Evolutionary conservation across 2,797 vertebrate genomes (phyloP), one percentile per base, ranked within the genome.

Genomic region (Phyllotis vaccarum): DNA sequence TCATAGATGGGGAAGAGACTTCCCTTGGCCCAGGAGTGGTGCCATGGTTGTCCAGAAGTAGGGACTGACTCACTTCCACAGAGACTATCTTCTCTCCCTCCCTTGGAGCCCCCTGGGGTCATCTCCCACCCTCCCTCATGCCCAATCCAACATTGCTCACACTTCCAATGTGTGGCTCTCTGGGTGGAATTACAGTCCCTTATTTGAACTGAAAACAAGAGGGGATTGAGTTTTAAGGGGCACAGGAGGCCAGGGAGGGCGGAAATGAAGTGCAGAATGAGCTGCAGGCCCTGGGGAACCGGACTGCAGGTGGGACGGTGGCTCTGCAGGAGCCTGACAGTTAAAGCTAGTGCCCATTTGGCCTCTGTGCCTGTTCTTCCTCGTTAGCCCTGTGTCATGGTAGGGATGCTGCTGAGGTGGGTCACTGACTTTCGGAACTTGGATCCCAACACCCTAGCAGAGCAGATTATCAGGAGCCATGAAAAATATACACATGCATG

Each of bases 171-270:
- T 66, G 46, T 75, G 95, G 94, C 93, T 87, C 81, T 83, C 81
- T 64, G 79, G 92, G 91, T 90, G 70, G 92, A 95, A 96, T 97
- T 79, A 97, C 97, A 94, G 92, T 96, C 82, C 80, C 93, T 97
- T 97, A 98, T 97, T 92, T 97, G 97, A 97, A 97, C 96, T 96
- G 97, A 96, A 97, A 96, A 96, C 96, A 95, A 95, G 93, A 92
- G 94, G 80, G 92, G 92, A 52, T 93, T 94, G 97, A 93, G 54
- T 92, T 96, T 86, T 96, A 97, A 91, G 94, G 95, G 14, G 68
- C 97, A 94, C 91, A 43, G 95, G 34, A 79, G 97, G 97, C 94
- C 96, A 76, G 9, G 79, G 85, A 95, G 93, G 93, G 83, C 92
- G 70, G 66, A 95, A 92, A 97, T 97, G 97, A 96, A 97, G 97